Conservation (phyloP, 2,797 vertebrate species). For the Petrocephalus schoutedeni region DNA sequence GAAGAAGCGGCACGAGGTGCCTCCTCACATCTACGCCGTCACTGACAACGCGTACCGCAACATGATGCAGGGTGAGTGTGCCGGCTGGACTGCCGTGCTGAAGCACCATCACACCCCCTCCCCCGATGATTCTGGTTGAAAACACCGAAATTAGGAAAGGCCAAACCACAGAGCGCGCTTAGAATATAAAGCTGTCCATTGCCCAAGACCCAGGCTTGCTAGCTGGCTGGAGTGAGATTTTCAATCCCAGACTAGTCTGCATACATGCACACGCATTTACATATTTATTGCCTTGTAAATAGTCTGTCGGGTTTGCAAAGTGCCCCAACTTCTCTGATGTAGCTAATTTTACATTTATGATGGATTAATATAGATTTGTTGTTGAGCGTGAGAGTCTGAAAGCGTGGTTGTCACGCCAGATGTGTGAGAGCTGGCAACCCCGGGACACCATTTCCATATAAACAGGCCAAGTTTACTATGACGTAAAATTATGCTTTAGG, state of each 20-base stretch:
- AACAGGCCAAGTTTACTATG: background rate
- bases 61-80: background rate
- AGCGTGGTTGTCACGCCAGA: background rate
- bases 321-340: no score
- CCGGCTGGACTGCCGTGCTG: background rate
- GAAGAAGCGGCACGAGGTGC: slow-evolving; percentile 95
- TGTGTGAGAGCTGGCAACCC: background rate
- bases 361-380: background rate
- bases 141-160: background rate
- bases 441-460: background rate
- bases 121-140: background rate
- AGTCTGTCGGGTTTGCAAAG: no score
- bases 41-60: slow-evolving; percentile 27
- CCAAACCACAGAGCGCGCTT: background rate
- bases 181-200: background rate
- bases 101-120: no score
- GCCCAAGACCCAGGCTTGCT: background rate
- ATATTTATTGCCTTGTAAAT: no score
- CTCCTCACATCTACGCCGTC: slow-evolving; percentile 50
- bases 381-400: no score
- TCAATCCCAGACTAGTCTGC: no score
- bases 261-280: no score
- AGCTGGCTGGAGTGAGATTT: no score
- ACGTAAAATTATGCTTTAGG: background rate
- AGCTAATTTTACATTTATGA: background rate